Conservation (phyloP, 2,113 vertebrate genomes). For the Pitta sordida region DNA sequence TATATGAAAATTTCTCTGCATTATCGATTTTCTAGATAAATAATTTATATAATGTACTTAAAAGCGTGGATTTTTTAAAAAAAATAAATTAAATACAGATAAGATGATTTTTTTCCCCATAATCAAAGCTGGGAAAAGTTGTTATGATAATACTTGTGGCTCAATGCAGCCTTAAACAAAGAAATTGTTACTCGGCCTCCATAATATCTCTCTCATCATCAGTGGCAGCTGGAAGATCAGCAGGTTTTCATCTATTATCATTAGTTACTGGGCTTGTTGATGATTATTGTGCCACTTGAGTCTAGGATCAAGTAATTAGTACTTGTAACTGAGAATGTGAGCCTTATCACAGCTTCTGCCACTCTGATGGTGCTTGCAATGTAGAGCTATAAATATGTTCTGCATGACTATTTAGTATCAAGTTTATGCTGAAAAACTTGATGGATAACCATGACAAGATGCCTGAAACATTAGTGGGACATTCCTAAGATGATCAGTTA, state of each 20-base stretch:
- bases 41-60: neutral
- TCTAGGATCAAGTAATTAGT: conserved; percentile 15
- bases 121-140: neutral
- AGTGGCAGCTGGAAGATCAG: conserved; percentile 57
- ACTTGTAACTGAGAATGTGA: neutral
- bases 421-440: neutral
- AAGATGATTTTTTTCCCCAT: neutral
- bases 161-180: neutral
- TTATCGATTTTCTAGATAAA: neutral
- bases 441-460: neutral
- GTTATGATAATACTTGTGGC: neutral
- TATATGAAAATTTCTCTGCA: neutral
- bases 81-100: neutral
- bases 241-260: conserved; percentile 51
- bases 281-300: conserved; percentile 7
- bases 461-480: neutral
- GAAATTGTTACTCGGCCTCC: neutral
- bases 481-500: neutral
- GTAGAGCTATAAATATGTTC: neutral
- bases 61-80: neutral
- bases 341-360: neutral
- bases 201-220: neutral
- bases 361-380: neutral
- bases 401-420: neutral
- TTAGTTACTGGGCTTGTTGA: conserved; percentile 44